These are phyloP conservation scores for Zaprionus lachaisei DNA, from an alignment of 1,140 invertebrate species.

Conservation along the genomic window DNA sequence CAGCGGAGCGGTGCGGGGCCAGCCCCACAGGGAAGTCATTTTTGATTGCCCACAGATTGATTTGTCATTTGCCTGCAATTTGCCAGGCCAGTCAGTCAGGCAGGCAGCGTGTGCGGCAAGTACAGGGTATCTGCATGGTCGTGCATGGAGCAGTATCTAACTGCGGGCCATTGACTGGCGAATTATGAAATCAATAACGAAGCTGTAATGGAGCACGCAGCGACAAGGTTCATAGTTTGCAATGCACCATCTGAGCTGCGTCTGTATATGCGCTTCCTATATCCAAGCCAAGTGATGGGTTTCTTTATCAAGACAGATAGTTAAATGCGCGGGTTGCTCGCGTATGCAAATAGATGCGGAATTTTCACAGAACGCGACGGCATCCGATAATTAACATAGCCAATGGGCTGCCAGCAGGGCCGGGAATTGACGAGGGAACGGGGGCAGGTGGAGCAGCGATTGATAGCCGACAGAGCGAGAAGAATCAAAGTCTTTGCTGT, in stretches of 20 bases:
- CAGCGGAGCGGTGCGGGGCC: constrained; percentile 8
- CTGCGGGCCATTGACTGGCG: constrained; percentile 70
- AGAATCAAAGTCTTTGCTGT: constrained; percentile 65
- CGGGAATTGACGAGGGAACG: neutral
- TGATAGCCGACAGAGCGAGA: constrained; percentile 48
- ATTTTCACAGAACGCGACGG: constrained; percentile 61
- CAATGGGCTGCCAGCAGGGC: neutral
- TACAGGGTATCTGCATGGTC: constrained; percentile 25
- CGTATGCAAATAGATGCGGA: constrained; percentile 72
- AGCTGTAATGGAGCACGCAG: constrained; percentile 55
- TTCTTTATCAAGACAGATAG: constrained; percentile 3
- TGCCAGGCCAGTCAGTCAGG: constrained; percentile 18
- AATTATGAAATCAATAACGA: constrained; percentile 78
- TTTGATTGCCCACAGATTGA: constrained; percentile 78
- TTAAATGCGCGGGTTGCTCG: constrained; percentile 32
- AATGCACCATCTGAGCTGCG: constrained; percentile 40
- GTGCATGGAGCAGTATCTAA: constrained; percentile 43
- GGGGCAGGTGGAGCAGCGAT: constrained; percentile 26
- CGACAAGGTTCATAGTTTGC: constrained; percentile 65
- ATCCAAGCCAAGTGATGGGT: neutral
- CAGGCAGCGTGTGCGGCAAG: constrained; percentile 9
- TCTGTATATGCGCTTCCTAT: constrained; percentile 6
- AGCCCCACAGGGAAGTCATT: constrained; percentile 60
- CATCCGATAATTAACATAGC: constrained; percentile 60
- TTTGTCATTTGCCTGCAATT: constrained; percentile 70